phyloP scores from a whole-genome alignment of 2,797 vertebrate species.

The Anomalospiza imberbis region DNA sequence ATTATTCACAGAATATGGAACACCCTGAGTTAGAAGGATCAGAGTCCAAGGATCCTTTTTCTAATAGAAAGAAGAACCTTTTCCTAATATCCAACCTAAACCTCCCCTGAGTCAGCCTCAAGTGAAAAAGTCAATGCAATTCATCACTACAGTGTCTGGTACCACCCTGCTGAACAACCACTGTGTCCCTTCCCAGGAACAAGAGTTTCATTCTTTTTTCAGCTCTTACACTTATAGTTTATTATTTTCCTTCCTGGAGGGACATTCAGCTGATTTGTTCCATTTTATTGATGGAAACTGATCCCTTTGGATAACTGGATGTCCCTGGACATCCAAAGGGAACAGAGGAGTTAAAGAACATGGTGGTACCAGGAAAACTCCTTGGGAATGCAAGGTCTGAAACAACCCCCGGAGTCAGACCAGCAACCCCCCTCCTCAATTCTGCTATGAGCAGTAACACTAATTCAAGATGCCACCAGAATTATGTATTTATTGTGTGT shows the following conservation, averaged over 20 bases:
- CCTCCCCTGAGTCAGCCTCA: background rate
- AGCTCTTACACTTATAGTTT: background rate
- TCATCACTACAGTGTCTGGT: fast-evolving
- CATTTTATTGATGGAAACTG: background rate
- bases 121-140: background rate
- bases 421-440: fast-evolving
- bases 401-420: background rate
- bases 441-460: background rate
- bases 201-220: background rate
- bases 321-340: background rate
- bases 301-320: background rate
- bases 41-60: background rate
- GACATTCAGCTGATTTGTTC: background rate
- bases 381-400: background rate
- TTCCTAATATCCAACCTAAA: background rate
- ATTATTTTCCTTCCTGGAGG: background rate
- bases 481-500: no score
- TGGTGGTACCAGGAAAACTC: background rate
- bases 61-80: background rate
- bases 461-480: background rate
- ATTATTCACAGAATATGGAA: background rate
- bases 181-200: background rate
- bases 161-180: background rate
- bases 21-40: background rate
- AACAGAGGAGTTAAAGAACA: no score